A percentile compares a stretch with the other conserved stretches of the same genome.
These are phyloP conservation scores for Ochlodes sylvanus DNA, from an alignment of 2,888 invertebrate genomes.

Conservation along the genomic window DNA sequence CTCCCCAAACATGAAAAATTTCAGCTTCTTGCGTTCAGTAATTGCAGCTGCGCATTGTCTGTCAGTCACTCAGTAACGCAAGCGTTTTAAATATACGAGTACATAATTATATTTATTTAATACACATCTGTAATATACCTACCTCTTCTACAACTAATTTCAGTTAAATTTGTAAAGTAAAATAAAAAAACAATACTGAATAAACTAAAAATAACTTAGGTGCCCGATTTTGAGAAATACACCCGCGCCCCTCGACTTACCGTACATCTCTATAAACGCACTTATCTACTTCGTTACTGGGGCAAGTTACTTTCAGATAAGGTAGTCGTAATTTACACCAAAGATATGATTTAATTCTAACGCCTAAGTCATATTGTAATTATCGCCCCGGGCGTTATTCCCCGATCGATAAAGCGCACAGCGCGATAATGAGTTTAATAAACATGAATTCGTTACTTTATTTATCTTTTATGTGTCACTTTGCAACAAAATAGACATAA, in stretches of 20 bases:
- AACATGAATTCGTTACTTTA: slow-evolving; percentile 34
- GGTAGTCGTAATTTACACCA: slow-evolving; percentile 29
- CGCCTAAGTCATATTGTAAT: slow-evolving; percentile 35
- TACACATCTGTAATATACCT: too few species aligned
- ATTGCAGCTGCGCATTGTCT: too few species aligned
- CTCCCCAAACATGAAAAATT: too few species aligned
- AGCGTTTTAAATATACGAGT: too few species aligned
- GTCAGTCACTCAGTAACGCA: too few species aligned
- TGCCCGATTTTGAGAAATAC: neutral
- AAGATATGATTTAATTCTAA: slow-evolving; percentile 36
- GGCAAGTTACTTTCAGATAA: slow-evolving; percentile 25
- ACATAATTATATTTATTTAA: too few species aligned
- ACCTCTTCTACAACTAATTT: too few species aligned
- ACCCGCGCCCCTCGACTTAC: neutral
- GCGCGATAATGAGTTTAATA: slow-evolving; percentile 33
- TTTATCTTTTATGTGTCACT: slow-evolving; percentile 29
- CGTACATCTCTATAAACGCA: slow-evolving; percentile 3
- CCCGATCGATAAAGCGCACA: slow-evolving; percentile 30
- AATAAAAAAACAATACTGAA: too few species aligned
- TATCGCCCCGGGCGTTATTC: slow-evolving; percentile 28
- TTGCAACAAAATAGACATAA: slow-evolving; percentile 15
- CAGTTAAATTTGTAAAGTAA: too few species aligned
- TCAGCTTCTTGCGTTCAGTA: too few species aligned
- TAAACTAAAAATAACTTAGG: too few species aligned
- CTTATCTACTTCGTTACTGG: slow-evolving; percentile 17